Percentiles rank a stretch among this genome's conserved stretches.
Conservation (phyloP, 2,888 invertebrate species). For the Drosophila putrida region DNA sequence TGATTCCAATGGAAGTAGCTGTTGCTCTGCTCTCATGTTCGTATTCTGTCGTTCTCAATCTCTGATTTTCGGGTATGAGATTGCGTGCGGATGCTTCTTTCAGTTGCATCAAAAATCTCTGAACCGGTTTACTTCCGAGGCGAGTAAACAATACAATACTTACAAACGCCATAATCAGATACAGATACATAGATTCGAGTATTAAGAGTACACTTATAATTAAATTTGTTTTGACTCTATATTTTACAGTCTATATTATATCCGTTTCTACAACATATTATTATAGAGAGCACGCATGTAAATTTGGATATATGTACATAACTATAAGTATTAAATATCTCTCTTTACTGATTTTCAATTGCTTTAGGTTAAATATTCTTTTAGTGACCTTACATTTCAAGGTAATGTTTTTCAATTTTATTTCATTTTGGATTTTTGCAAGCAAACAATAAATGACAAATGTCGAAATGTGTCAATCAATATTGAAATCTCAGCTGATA, state of each 20-base stretch:
- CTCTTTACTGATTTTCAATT: not conserved
- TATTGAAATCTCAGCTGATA: slow-evolving; percentile 51
- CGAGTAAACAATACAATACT: slow-evolving; percentile 26
- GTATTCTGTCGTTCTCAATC: slow-evolving; percentile 15
- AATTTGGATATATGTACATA: not conserved
- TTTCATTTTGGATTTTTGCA: slow-evolving; percentile 24
- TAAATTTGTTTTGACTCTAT: slow-evolving; percentile 4
- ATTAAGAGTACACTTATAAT: slow-evolving; percentile 1
- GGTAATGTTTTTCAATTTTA: slow-evolving; percentile 13
- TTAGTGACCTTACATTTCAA: slow-evolving; percentile 1
- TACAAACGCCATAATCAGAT: not conserved
- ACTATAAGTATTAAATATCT: not conserved
- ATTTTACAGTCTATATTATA: not conserved
- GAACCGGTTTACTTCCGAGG: slow-evolving; percentile 60
- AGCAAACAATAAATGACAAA: slow-evolving; percentile 43
- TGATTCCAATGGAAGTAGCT: slow-evolving; percentile 23
- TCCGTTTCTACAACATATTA: slow-evolving; percentile 2
- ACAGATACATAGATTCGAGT: slow-evolving; percentile 1
- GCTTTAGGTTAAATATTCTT: not conserved
- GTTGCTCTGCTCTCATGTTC: slow-evolving; percentile 19
- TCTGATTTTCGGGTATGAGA: slow-evolving; percentile 10
- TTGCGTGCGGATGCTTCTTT: slow-evolving; percentile 20
- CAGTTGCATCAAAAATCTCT: slow-evolving; percentile 27
- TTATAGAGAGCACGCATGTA: not conserved
- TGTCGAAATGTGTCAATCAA: slow-evolving; percentile 55